phyloP scores from a whole-genome alignment of 1,140 invertebrate genomes.

The Potamilus streckersoni region DNA sequence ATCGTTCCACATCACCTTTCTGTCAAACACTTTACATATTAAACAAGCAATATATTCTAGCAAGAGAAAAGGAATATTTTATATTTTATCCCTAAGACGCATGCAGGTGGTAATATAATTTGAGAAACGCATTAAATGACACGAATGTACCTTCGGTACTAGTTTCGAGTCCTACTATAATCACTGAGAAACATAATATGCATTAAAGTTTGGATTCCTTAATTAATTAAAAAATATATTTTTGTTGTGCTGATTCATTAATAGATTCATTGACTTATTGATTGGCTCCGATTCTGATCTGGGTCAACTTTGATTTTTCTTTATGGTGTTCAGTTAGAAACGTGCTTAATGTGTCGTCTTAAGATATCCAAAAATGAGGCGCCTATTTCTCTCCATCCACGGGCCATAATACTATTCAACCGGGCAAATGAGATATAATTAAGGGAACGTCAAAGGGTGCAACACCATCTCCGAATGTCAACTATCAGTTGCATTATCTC shows the following conservation, averaged over 20 bases:
- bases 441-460: slow-evolving; percentile 1
- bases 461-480: neutral
- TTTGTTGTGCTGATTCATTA: neutral
- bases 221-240: neutral
- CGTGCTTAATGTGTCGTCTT: slow-evolving; percentile 6
- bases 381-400: slow-evolving; percentile 18
- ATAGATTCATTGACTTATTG: neutral
- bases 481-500: neutral
- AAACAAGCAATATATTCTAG: too few relatives aligned
- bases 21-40: neutral
- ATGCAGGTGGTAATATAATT: too few relatives aligned
- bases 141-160: neutral
- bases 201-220: neutral
- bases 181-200: neutral
- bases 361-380: slow-evolving; percentile 10
- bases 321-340: slow-evolving; percentile 55
- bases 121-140: neutral
- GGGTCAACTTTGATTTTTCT: slow-evolving; percentile 95
- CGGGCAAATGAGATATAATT: slow-evolving; percentile 23
- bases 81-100: too few relatives aligned
- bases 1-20: neutral
- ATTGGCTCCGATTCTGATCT: slow-evolving; percentile 35
- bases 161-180: neutral
- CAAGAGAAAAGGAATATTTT: too few relatives aligned
- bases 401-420: slow-evolving; percentile 21